Base-by-base conservation (phyloP, 2,888 invertebrate genomes). In the Tiliacea aurago region DNA sequence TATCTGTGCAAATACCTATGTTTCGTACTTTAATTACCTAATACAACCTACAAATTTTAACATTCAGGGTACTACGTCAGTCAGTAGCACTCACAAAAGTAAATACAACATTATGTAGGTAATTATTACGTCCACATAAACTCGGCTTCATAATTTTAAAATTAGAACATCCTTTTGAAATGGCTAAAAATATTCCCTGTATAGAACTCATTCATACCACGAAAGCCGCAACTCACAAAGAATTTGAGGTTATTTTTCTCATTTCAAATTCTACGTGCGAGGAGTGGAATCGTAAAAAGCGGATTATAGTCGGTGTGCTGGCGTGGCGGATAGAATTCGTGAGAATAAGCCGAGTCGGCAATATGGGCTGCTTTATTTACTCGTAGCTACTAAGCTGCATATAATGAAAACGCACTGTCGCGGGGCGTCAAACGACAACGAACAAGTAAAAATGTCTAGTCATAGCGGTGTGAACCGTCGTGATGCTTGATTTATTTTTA, bases 361-460 rank as follows among this genome's bases (percentile, higher is more conserved):
- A 96, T 95, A 96, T 94, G 94, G 94, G 91, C 88, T 93, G 92
- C 92, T 95, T 95, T 96, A 95, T 96, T 96, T 96, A 95, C 95
- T 92, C 91, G 87, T 90, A 91, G 91, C 93, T 92, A 90, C 95
- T 96, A 96, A 96, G 96, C 96, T 96, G 96, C 96, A 96, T 95
- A 96, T 96, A 96, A 96, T 96, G 96, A 96, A 95, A 96, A 96
- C 95, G 95, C 95, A 96, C 93, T 94, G 95, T 94, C 95, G 94
- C 93, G 91, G 91, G 90, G 93, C 91, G 94, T 93, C 94, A 95
- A 94, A 94, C 93, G 90, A 90, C 90, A 91, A 90, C 90, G 89
- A 73, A 83, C 89, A 87, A 93, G 93, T 92, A 93, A 94, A 94
- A 94, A 93, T 91, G 88, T 88, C 87, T 84, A 84, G 83, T 87